Evolutionary conservation across 2,113 vertebrate species (phyloP), one percentile per base, ranked within the genome.

Genomic region (Piaya cayana): DNA sequence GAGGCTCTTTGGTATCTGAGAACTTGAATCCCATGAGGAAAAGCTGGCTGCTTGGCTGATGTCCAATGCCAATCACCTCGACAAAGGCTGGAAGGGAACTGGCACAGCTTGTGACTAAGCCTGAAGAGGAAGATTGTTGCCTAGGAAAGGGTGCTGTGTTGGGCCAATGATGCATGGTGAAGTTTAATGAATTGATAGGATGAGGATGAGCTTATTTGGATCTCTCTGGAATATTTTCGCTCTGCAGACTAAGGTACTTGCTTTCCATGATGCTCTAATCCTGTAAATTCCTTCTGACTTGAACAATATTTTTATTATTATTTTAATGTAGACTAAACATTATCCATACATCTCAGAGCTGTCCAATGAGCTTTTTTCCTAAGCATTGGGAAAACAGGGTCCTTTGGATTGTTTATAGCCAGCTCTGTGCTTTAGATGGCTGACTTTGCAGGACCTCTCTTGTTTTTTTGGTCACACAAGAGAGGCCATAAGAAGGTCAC

Each of bases 281-380:
- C 71, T 95, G 36, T 86, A 92, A 97, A 95, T 95, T 95, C 93
- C 84, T 95, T 88, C 76, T 88, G 60, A 43, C 37, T 42, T 71
- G 50, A 82, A 74, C 70, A 89, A 59, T 92, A 75, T 90, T 95
- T 94, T 93, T 90, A 86, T 92, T 96, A 91, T 96, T 86, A 71
- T 81, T 95, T 91, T 80, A 82, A 70, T 69, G 81, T 88, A 97
- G 96, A 97, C 96, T 97, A 97, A 97, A 97, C 93, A 97, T 2
- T 0, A 91, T 93, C 85, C 87, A 95, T 95, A 95, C 49, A 56
- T 81, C 58, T 92, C 67, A 79, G 67, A 94, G 56, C 65, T 82
- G 47, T 42, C 79, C 62, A 56, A 14, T 50, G 47, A 92, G 49
- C 26, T 64, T 15, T 92, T 92, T 88, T 88, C 63, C 42, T 69